Base-by-base conservation (phyloP, 64 coral and sea anemone species). In the Montipora capricornis region DNA sequence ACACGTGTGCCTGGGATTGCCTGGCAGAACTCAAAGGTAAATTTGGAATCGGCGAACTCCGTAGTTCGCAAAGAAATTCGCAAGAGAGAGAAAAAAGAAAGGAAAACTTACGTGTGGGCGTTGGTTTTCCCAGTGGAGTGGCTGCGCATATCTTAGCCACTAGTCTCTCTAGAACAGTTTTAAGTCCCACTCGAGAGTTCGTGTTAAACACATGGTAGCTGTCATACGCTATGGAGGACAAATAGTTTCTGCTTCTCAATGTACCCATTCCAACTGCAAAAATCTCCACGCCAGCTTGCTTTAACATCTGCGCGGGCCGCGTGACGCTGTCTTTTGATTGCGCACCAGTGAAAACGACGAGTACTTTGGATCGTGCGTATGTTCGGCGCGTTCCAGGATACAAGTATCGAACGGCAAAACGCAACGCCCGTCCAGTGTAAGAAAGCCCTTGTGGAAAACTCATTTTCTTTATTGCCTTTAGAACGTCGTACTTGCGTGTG, bases 171-270 rank as follows among this genome's bases (percentile, higher is more conserved):
- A 86, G 7, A 71, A 51, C 45, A 49, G 44, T 71, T 20, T 45
- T 73, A 11, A 86, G 5, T 2, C 82, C 47, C 15, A 86, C 16
- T 44, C 83, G 74, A 13, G 91, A 80, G 19, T 47, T 17, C 11
- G 94, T 44, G 19, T 79, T 94, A 66, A 95, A 86, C 24, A 95
- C 94, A 48, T 95, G 94, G 57, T 48, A 71, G 58, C 75, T 68
- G 58, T 92, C 87, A 22, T 61, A 60, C 6, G 83, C 94, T 6
- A 95, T 82, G 24, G 91, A 50, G 50, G 87, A 88, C 13, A 95
- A 87, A 24, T 91, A 90, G 7, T 1, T 19, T 69, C 73, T 90
- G 0, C 78, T 95, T 68, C 71, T 81, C 44, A 13, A 19, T 69
- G 83, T 58, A 80, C 84, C 92, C 77, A 88, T 81, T 45, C 84